Percentiles rank a stretch among this genome's conserved stretches.
These are phyloP conservation scores for Leptopilina clavipes DNA, from an alignment of 1,140 invertebrate species.

Conservation along the genomic window DNA sequence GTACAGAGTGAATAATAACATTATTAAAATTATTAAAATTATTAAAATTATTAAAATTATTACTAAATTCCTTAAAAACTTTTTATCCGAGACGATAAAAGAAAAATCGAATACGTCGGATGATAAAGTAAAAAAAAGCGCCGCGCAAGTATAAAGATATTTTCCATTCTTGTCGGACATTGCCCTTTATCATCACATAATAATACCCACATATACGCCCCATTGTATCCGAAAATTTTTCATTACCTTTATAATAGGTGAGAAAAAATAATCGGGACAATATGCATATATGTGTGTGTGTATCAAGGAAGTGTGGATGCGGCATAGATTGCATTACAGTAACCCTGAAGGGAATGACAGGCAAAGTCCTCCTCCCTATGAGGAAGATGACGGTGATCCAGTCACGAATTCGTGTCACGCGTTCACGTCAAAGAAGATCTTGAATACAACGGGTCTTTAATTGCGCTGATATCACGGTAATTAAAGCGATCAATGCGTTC, in stretches of 20 bases:
- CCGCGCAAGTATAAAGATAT: constrained; percentile 36
- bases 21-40: too few relatives aligned
- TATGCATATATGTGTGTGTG: neutral
- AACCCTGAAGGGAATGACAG: constrained; percentile 19
- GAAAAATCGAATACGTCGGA: constrained; percentile 42
- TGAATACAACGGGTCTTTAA: constrained; percentile 70
- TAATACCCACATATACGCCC: too few relatives aligned
- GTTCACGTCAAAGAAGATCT: constrained; percentile 57
- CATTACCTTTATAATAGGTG: constrained; percentile 8
- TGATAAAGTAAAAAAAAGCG: constrained; percentile 38
- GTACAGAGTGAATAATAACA: too few relatives aligned
- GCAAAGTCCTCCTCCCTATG: constrained; percentile 24
- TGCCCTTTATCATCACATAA: neutral
- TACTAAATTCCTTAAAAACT: neutral
- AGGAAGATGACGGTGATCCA: constrained; percentile 53
- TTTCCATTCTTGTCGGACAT: neutral
- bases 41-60: too few relatives aligned
- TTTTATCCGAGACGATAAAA: constrained; percentile 25
- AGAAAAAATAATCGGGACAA: constrained; percentile 16
- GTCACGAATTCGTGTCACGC: constrained; percentile 60
- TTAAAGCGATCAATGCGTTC: constrained; percentile 69
- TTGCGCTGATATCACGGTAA: constrained; percentile 73
- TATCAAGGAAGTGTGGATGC: neutral
- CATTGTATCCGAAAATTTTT: constrained; percentile 18
- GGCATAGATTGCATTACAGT: constrained; percentile 4